These are phyloP conservation scores for Chelonus insularis DNA, from an alignment of 1,140 invertebrate species.

Conservation along the genomic window DNA sequence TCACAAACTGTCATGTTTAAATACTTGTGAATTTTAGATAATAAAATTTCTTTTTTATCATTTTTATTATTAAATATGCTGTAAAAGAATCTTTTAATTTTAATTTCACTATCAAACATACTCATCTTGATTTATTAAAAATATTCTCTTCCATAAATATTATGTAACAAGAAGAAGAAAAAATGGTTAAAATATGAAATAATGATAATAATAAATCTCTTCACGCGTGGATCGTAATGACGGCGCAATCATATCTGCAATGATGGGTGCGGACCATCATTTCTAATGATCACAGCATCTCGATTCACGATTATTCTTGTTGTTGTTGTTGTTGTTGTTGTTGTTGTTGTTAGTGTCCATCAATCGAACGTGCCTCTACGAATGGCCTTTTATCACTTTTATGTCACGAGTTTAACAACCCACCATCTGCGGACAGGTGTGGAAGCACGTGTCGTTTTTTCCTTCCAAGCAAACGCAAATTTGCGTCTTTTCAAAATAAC, in stretches of 20 bases:
- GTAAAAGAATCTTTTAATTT: not conserved
- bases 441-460: slow-evolving; percentile 17
- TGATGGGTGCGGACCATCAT: not conserved
- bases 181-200: not conserved
- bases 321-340: not conserved
- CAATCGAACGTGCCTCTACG: slow-evolving; percentile 24
- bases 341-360: slow-evolving; percentile 6
- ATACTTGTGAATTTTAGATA: too few species aligned
- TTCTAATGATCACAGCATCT: not conserved
- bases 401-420: slow-evolving; percentile 16
- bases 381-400: slow-evolving; percentile 23
- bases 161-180: too few species aligned
- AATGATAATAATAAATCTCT: not conserved
- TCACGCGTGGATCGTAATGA: too few species aligned
- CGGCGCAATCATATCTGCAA: not conserved
- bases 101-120: too few species aligned
- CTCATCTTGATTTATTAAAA: too few species aligned
- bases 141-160: too few species aligned
- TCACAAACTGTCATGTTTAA: not conserved
- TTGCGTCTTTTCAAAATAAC: slow-evolving; percentile 1
- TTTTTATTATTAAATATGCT: not conserved
- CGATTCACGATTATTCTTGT: slow-evolving; percentile 16
- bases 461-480: not conserved
- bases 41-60: not conserved
- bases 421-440: slow-evolving; percentile 10